Evolutionary conservation across 2,888 invertebrate genomes (phyloP), one percentile per base, ranked within the genome.

Genomic region (Lutraria lutraria): DNA sequence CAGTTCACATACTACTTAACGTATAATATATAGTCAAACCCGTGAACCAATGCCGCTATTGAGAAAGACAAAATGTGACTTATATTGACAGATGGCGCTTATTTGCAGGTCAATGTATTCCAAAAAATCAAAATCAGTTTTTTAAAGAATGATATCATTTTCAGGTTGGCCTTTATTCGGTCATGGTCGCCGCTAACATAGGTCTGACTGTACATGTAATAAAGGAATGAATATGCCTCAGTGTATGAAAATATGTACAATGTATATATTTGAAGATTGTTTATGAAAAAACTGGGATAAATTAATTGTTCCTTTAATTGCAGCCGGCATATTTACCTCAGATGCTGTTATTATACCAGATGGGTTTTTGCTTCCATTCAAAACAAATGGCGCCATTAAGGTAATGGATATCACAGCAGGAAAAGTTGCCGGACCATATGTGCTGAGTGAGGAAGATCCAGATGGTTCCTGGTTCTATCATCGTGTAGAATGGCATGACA

Each of bases 321-420:
- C 68, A 91, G 91, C 85, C 60, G 89, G 89, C 16, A 88, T 90
- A 12, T 89, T 91, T 52, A 13, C 79, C 0, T 81, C 85, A 29
- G 68, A 85, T 53, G 91, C 92, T 85, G 54, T 94, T 0, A 86
- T 89, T 0, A 92, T 94, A 81, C 94, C 95, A 0, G 93, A 94
- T 81, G 95, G 95, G 0, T 95, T 95, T 83, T 88, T 95, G 25
- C 92, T 94, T 19, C 94, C 95, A 8, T 91, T 92, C 34, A 93
- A 94, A 87, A 91, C 91, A 8, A 90, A 93, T 19, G 93, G 93
- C n/a, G 88, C 90, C 3, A 88, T 94, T 3, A 92, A 91, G 56
- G 54, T 94, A 2, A 88, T 93, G 63, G 93, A 94, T 79, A 68
- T 93, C 19, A 85, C 56, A 10, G 81, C 85, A 10, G 88, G 89